Evolutionary conservation across 2,888 invertebrate species (phyloP).

Genomic region (Thysanoteuthis rhombus): DNA sequence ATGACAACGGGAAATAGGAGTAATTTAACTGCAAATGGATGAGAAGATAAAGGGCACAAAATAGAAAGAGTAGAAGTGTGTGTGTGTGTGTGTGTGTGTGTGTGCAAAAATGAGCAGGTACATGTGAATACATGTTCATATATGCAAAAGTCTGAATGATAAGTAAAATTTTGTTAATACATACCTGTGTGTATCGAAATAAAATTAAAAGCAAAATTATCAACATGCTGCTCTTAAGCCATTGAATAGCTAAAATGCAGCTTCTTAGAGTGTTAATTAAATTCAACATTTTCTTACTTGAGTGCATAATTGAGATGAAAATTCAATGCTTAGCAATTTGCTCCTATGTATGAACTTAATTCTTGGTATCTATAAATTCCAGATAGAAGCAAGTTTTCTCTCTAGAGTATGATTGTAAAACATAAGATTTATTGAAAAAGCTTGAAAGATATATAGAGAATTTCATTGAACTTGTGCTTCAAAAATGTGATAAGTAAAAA

Average conservation of each 20-base stretch:
- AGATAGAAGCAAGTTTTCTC: too few relatives aligned
- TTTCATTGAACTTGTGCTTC: neutral
- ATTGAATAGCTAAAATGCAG: neutral
- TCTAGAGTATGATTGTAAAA: too few relatives aligned
- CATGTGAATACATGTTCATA: neutral
- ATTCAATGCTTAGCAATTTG: neutral
- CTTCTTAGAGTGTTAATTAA: neutral
- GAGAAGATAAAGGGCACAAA: neutral
- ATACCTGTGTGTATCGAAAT: neutral
- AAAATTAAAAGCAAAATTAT: neutral
- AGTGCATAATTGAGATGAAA: neutral
- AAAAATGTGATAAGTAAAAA: neutral
- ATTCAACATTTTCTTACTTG: neutral
- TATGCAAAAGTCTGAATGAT: neutral
- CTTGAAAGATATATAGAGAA: neutral
- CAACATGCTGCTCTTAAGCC: neutral
- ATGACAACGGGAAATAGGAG: neutral
- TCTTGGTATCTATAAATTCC: neutral
- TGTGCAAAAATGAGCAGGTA: too few relatives aligned
- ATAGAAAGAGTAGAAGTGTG: neutral
- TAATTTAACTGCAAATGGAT: neutral
- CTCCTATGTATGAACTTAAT: neutral
- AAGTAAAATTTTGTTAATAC: neutral
- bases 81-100: too few relatives aligned
- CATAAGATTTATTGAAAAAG: neutral